These are phyloP conservation scores for Nysson spinosus DNA, from an alignment of 2,888 invertebrate species.

Conservation along the genomic window DNA sequence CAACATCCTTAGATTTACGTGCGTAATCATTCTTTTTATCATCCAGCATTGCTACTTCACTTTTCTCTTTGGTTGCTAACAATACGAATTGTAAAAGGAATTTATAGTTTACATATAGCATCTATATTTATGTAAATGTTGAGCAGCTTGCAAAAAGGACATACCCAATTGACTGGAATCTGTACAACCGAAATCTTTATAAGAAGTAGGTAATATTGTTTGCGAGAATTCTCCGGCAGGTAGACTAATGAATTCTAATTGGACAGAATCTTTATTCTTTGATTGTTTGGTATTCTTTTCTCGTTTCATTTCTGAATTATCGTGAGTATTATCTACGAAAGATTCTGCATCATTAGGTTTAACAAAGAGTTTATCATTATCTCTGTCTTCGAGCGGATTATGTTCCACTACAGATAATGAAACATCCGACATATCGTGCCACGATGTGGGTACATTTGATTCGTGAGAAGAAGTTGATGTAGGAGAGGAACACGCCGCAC, in stretches of 20 bases:
- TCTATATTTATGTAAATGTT: background rate
- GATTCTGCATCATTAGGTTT: constrained; percentile 1
- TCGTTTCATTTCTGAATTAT: constrained; percentile 42
- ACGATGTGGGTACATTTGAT: constrained; percentile 51
- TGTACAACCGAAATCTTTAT: constrained; percentile 46
- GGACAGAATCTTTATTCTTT: constrained; percentile 50
- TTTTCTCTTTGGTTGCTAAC: constrained; percentile 24
- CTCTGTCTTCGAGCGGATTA: background rate
- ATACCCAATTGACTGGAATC: constrained; percentile 39
- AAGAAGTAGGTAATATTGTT: constrained; percentile 44
- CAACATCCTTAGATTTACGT: background rate
- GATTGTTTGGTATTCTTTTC: constrained; percentile 17
- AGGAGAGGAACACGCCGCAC: constrained; percentile 61
- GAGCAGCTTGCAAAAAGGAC: background rate
- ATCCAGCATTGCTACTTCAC: background rate
- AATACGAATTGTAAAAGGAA: constrained; percentile 2
- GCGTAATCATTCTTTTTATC: constrained; percentile 16
- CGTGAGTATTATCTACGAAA: constrained; percentile 10
- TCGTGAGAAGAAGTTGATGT: constrained; percentile 60
- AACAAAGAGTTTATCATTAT: background rate
- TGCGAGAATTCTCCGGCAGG: constrained; percentile 63
- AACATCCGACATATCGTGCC: constrained; percentile 58
- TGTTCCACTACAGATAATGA: constrained; percentile 57
- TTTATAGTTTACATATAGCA: background rate
- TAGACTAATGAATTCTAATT: constrained; percentile 66